Base-by-base conservation (phyloP, 2,888 invertebrate genomes). In the Beris chalybata region DNA sequence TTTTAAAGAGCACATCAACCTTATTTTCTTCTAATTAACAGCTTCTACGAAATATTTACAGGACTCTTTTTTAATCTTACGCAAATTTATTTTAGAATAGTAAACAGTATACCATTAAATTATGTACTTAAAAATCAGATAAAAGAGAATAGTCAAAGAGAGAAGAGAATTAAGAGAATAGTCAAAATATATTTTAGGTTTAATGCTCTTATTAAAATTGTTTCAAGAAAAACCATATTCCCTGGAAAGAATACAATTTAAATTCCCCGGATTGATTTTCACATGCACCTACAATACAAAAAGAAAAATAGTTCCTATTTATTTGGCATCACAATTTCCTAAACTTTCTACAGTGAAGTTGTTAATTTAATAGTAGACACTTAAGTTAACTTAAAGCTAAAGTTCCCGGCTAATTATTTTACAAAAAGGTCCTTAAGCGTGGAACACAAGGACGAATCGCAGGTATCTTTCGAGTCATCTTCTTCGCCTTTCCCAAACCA, bases 361-460 rank as follows among this genome's bases (percentile, higher is more conserved):
- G 7, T 5, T 38, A 7, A 7, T 38, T 38, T 9, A 38, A 3
- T 22, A 22, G 22, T 38, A 38, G 38, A 38, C 38, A 38, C 71
- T 72, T 72, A 74, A 63, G 74, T 72, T 59, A 74, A 70, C 66
- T 72, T 74, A 71, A 74, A 74, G 57, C 73, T 74, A 65, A 74
- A 71, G 65, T 70, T 74, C 72, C 73, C 74, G 70, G 74, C 72
- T 70, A 76, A 76, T 82, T 87, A 89, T 86, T 93, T 93, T 77
- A 92, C 92, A 79, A 93, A 93, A 61, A 93, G 86, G 81, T 93
- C 92, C 81, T 93, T 93, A 63, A 93, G 82, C 54, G 92, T 90
- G 71, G 92, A 88, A 82, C 92, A 92, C 72, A 93, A 85, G 38
- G 90, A 89, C 50, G 91, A 88, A 74, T 93, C 92, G 81, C 92